Percentiles rank a stretch among this genome's conserved stretches.
Conservation (phyloP, 2,797 vertebrate genomes). For the Lepilemur ruficaudatus region DNA sequence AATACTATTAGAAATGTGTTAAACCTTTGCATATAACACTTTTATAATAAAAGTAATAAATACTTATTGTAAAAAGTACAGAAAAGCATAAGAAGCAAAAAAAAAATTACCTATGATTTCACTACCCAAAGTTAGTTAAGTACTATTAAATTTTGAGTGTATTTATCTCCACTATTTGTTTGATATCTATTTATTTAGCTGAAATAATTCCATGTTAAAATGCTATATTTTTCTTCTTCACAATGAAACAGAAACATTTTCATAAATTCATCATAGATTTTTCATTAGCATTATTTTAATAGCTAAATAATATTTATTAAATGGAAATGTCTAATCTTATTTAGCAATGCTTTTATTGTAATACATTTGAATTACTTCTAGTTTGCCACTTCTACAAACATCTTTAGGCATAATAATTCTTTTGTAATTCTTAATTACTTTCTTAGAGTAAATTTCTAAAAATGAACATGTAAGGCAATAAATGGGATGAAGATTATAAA, state of each 20-base stretch:
- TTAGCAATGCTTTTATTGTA: neutral
- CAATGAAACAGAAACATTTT: neutral
- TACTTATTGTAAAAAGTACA: neutral
- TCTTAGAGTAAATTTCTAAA: neutral
- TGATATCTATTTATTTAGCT: neutral
- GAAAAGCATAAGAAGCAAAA: neutral
- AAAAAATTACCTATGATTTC: neutral
- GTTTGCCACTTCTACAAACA: neutral
- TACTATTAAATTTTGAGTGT: neutral
- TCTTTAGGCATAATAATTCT: neutral
- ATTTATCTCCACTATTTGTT: neutral
- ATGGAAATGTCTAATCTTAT: neutral
- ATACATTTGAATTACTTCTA: neutral
- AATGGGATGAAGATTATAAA: neutral
- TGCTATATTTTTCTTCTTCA: neutral
- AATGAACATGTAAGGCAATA: neutral
- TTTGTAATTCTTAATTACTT: neutral
- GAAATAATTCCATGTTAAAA: neutral
- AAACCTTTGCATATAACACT: neutral
- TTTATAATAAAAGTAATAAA: slow-evolving; percentile 6
- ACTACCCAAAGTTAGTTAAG: neutral
- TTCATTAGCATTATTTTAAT: neutral
- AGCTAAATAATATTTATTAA: neutral
- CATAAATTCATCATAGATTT: neutral
- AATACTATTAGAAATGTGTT: neutral